Conservation (phyloP, 1,140 invertebrate genomes). For the Drosophila asahinai region DNA sequence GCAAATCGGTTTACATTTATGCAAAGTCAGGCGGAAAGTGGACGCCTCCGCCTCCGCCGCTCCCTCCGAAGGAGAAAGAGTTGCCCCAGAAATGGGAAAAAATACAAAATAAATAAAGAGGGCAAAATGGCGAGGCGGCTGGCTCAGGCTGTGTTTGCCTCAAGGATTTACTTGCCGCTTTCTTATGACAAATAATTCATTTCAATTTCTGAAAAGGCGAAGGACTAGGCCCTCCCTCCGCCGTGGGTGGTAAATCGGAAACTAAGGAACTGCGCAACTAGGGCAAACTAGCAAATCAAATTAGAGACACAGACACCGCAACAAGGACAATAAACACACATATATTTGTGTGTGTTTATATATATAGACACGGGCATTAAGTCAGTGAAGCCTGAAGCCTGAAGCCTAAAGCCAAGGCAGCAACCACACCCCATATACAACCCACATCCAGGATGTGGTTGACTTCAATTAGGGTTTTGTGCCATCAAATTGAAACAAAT, state of each 20-base stretch:
- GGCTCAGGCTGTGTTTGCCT: slow-evolving; percentile 17
- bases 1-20: slow-evolving; percentile 44
- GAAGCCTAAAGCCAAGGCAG: slow-evolving; percentile 10
- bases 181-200: slow-evolving; percentile 50
- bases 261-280: slow-evolving; percentile 20
- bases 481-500: slow-evolving; percentile 43
- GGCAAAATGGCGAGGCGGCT: not conserved
- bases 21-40: slow-evolving; percentile 46
- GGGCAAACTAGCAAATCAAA: slow-evolving; percentile 47
- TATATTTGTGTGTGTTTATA: not conserved
- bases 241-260: slow-evolving; percentile 14
- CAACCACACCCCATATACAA: not conserved
- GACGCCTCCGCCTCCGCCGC: not conserved
- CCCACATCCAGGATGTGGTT: slow-evolving; percentile 18
- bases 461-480: slow-evolving; percentile 37
- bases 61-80: slow-evolving; percentile 3
- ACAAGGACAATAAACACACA: slow-evolving; percentile 24
- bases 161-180: slow-evolving; percentile 32
- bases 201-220: slow-evolving; percentile 16
- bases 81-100: slow-evolving; percentile 37
- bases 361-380: not conserved
- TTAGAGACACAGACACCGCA: slow-evolving; percentile 31
- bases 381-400: slow-evolving; percentile 13
- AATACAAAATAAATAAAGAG: slow-evolving; percentile 9
- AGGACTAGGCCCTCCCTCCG: too few species aligned